Evolutionary conservation across 2,888 invertebrate species (phyloP).

Genomic region (Agrotis exclamationis): DNA sequence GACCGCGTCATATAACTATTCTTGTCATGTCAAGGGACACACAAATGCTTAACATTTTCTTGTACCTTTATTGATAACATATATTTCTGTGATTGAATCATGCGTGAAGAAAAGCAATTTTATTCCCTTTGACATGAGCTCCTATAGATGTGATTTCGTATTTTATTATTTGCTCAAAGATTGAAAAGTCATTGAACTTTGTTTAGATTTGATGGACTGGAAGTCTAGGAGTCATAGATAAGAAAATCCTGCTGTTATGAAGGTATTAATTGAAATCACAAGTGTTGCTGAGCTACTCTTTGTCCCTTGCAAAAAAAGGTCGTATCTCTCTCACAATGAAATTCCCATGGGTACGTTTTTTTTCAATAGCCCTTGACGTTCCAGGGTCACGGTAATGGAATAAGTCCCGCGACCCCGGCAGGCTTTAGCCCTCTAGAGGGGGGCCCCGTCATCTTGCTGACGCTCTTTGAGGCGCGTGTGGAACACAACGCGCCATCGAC

Average conservation of each 20-base stretch:
- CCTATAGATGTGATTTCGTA: conserved; percentile 28
- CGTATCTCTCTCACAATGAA: no score
- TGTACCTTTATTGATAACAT: conserved; percentile 18
- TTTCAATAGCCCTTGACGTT: no score
- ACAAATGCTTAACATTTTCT: no score
- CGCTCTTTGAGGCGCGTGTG: no score
- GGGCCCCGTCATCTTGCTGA: no score
- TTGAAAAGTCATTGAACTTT: not conserved
- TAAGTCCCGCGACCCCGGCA: no score
- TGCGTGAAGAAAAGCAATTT: conserved; percentile 33
- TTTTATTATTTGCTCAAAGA: conserved; percentile 17
- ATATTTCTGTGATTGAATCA: conserved; percentile 37
- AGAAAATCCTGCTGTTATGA: not conserved
- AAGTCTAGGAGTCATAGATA: not conserved
- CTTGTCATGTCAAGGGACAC: conserved; percentile 25
- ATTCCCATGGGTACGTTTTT: no score
- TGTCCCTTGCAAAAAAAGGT: no score
- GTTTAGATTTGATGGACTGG: not conserved
- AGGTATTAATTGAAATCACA: not conserved
- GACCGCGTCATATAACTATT: conserved; percentile 16
- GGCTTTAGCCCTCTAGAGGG: no score
- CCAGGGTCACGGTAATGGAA: no score
- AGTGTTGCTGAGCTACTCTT: no score
- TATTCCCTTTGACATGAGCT: conserved; percentile 39
- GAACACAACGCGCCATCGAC: no score